Conservation (phyloP, 2,888 invertebrate genomes). For the Ctena decussata region DNA sequence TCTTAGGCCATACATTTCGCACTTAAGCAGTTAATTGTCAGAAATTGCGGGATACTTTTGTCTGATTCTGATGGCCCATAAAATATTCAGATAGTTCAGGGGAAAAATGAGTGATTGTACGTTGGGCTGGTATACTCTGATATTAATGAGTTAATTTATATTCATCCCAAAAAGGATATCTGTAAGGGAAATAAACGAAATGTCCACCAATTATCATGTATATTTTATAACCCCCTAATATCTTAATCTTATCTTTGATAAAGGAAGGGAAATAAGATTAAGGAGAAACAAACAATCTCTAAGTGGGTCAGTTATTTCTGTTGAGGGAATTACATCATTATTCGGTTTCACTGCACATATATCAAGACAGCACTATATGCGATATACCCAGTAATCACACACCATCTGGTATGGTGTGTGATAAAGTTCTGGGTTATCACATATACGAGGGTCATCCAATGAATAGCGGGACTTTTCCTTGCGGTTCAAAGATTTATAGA, state of each 20-base stretch:
- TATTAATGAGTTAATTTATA: constrained; percentile 2
- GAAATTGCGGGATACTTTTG: not conserved
- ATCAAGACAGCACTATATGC: too few relatives aligned
- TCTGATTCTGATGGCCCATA: not conserved
- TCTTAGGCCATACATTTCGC: not conserved
- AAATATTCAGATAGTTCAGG: not conserved
- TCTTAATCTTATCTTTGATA: not conserved
- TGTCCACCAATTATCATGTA: not conserved
- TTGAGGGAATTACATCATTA: too few relatives aligned
- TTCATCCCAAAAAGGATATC: not conserved
- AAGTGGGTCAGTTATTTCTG: too few relatives aligned
- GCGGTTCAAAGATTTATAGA: too few relatives aligned
- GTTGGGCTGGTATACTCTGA: not conserved
- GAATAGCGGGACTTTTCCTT: too few relatives aligned
- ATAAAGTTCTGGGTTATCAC: too few relatives aligned
- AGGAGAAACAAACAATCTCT: too few relatives aligned
- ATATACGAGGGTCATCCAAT: too few relatives aligned
- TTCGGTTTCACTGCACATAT: too few relatives aligned
- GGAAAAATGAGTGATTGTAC: not conserved
- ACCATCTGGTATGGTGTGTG: too few relatives aligned
- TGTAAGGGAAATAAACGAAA: not conserved
- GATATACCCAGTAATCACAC: too few relatives aligned
- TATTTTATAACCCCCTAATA: not conserved
- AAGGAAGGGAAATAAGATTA: too few relatives aligned
- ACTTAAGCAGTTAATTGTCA: not conserved